A percentile compares a stretch with the other conserved stretches of the same genome.
These are phyloP conservation scores for Sphyrna mokarran DNA, from an alignment of 2,113 vertebrate species.

Conservation along the genomic window DNA sequence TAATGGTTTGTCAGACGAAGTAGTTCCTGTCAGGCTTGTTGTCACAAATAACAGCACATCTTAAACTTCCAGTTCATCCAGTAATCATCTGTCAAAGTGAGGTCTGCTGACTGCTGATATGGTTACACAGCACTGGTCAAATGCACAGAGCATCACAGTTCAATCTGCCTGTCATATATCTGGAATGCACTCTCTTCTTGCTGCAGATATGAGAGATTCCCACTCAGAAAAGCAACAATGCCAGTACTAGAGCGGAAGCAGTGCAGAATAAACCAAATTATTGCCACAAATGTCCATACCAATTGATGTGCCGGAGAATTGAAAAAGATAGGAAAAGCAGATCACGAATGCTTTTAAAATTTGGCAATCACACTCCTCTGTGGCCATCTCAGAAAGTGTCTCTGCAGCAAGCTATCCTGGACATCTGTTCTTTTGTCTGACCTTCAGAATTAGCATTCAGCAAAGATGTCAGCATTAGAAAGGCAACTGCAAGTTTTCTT, in stretches of 20 bases:
- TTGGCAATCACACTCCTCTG: not conserved
- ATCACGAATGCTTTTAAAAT: not conserved
- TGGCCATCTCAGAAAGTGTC: not conserved
- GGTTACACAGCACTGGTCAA: not conserved
- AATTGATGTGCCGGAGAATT: not conserved
- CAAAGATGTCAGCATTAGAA: not conserved
- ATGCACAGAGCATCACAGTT: not conserved
- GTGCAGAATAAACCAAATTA: not conserved
- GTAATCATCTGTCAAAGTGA: not conserved
- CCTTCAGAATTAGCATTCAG: not conserved
- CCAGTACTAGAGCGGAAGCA: not conserved
- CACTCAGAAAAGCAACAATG: not conserved
- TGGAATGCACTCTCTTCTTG: not conserved
- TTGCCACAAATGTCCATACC: not conserved
- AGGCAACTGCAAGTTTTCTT: not conserved
- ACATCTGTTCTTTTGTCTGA: not conserved
- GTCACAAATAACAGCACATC: not conserved
- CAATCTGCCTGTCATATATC: not conserved
- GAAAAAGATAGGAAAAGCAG: not conserved
- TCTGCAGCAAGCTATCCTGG: not conserved
- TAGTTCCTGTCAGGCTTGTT: not conserved
- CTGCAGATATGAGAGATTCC: not conserved
- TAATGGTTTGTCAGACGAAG: not conserved
- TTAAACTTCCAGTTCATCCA: not conserved
- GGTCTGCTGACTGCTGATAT: not conserved